Conservation (phyloP, 2,888 invertebrate species). For the Bursaphelenchus okinawaensis region DNA sequence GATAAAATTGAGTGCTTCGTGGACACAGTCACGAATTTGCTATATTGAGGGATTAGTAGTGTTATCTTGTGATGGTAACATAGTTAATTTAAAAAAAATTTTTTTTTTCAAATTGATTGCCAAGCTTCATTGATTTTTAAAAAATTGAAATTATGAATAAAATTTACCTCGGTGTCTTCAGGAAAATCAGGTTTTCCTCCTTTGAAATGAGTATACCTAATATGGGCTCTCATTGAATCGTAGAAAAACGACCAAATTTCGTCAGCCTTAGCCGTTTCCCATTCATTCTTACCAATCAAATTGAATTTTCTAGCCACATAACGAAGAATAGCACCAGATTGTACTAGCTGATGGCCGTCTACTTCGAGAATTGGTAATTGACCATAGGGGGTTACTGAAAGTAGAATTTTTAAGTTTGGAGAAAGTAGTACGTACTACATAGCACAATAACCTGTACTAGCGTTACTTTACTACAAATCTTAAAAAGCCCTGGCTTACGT, state of each 20-base stretch:
- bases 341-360: slow-evolving; percentile 17
- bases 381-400: slow-evolving; percentile 19
- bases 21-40: not conserved
- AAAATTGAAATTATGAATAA: no score
- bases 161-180: not conserved
- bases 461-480: not conserved
- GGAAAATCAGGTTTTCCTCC: not conserved
- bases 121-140: no score
- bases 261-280: slow-evolving; percentile 39
- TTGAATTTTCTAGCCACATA: slow-evolving; percentile 20
- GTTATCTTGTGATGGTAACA: not conserved
- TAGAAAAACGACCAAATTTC: slow-evolving; percentile 5
- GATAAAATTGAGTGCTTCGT: not conserved
- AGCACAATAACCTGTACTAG: not conserved
- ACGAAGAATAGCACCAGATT: slow-evolving; percentile 25
- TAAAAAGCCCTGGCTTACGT: no score
- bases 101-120: no score
- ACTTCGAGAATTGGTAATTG: slow-evolving; percentile 21
- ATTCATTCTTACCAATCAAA: slow-evolving; percentile 32
- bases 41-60: not conserved
- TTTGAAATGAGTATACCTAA: not conserved
- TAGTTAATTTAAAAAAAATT: no score
- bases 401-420: not conserved
- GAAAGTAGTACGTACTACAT: not conserved
- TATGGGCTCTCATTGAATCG: not conserved